Evolutionary conservation across 1,140 invertebrate species (phyloP), one percentile per base, ranked within the genome.

Genomic region (Apocrypta bakeri): DNA sequence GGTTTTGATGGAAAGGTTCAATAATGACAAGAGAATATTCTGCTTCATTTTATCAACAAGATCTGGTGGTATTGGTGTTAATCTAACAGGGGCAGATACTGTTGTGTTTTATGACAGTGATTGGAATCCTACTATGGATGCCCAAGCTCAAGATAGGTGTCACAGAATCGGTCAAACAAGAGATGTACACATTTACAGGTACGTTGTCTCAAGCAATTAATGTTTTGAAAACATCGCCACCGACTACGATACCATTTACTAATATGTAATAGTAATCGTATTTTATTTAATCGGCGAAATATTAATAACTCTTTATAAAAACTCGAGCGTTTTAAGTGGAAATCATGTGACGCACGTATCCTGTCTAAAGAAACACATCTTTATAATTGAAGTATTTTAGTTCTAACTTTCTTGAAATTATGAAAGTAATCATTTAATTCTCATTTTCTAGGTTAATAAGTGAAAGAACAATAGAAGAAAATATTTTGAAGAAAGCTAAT

Each of bases 71-170:
- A 96, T 99, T 72, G 99, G 99, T 81, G 97, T 99, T 21, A 99
- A 99, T 94, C 93, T 99, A 77, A 99, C 98, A 12, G 99, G 99
- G 76, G 99, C 99, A 40, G 99, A 99, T 92, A 99, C 98, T 85
- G 99, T 99, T 66, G 97, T 99, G 89, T 99, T 99, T 93, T 99
- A 99, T 92, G 99, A 99, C 93, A 99, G 98, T 84, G 99, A 99
- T 93, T 99, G 99, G 99, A 99, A 99, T 95, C 98, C 99, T 66
- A 99, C 98, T 0, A 99, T 99, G 98, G 98, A 99, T 94, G 98
- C 98, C 68, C 99, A 98, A 92, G 98, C 99, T 78, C 98, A 99
- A 92, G 99, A 99, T 93, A 94, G 98, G 85, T 99, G 98, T 92
- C 98, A 99, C 93, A 95, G 99, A 86, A 99, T 99, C 89, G 99